Evolutionary conservation across 2,888 invertebrate species (phyloP), one percentile per base, ranked within the genome.

Genomic region (Cephus pulcher): DNA sequence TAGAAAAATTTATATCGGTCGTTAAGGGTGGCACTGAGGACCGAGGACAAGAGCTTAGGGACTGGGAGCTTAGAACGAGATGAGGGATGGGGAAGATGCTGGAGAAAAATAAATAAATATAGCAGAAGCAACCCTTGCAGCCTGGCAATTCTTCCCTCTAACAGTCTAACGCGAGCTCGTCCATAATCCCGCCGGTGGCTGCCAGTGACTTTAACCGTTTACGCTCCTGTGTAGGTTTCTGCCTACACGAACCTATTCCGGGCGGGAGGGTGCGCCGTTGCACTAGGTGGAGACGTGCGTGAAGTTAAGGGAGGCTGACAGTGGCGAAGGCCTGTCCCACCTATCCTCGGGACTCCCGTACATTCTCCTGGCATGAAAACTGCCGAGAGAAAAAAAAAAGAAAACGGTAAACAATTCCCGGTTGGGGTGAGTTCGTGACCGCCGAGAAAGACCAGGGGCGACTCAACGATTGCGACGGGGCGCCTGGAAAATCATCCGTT

Each of bases 101-200:
- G 1, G 40, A 40, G 83, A 86, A 86, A 88, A 88, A 88, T 88
- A 88, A 87, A 89, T 88, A 88, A 88, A 87, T 89, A 88, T 83
- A 85, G 84, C 85, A 75, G 80, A 73, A 81, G 84, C 84, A 86
- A 85, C 83, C 82, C 86, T 86, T 82, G 82, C 78, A 73, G 75
- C 81, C 82, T 81, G 83, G 79, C 77, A 76, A 82, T 84, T 78
- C 82, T 83, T 88, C 81, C 40, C 86, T 78, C 80, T 82, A 86
- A 84, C 80, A 40, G 40, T 40, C 40, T 40, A 40, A 40, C 40
- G 82, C 79, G 80, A 82, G 85, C 86, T 89, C 89, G 89, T 89
- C 85, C 88, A 89, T 89, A 89, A 89, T 88, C 84, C 82, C 78
- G 82, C 82, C 82, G 78, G 86, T 84, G 83, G 85, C 89, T 89